Base-by-base conservation (phyloP, 92 coral and sea anemone genomes). In the Phenganax stokvisi region DNA sequence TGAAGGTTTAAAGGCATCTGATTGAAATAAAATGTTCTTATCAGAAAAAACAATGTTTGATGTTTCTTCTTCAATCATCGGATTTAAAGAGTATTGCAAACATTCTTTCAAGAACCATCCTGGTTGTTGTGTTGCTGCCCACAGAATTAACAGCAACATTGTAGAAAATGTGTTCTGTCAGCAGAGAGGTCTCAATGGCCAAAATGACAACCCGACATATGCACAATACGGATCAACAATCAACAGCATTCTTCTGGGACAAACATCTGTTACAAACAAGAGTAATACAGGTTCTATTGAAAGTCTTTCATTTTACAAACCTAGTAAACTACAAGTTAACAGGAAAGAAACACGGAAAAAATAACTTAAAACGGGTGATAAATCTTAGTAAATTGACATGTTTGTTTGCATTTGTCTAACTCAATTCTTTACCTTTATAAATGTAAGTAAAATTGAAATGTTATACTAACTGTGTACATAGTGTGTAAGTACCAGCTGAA, bases 151-250 rank as follows among this genome's bases (percentile, higher is more conserved):
- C 81, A 85, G 73, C 73, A 75, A 85, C 59, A 37, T 85, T 4
- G 81, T 81, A 29, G 88, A 85, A 44, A 81, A 80, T 71, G 79
- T 85, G 8, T 85, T 80, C 28, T 71, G 79, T 64, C 89, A 81
- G 54, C 72, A 56, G 30, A 75, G 86, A 28, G 84, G 89, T 7
- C 65, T 71, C 0, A 87, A 84, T 54, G 87, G 89, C 16, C 84
- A 87, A 58, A 87, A 87, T 87, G 80, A 66, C 81, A 87, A 84
- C 74, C 89, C 89, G 29, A 71, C 73, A 53, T 87, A 87, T 74
- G 63, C 57, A 28, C 80, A 87, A 27, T 87, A 84, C 78, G 84
- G 87, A 58, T 80, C 87, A 15, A 77, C 87, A 12, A 84, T 87
- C 75, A 78, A 85, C 64, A 68, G 88, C 4, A 85, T 85, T 13